Percentiles rank a stretch among this genome's conserved stretches.
Evolutionary conservation across 1,140 invertebrate genomes (phyloP).

Genomic region (Drosophila fuyamai): DNA sequence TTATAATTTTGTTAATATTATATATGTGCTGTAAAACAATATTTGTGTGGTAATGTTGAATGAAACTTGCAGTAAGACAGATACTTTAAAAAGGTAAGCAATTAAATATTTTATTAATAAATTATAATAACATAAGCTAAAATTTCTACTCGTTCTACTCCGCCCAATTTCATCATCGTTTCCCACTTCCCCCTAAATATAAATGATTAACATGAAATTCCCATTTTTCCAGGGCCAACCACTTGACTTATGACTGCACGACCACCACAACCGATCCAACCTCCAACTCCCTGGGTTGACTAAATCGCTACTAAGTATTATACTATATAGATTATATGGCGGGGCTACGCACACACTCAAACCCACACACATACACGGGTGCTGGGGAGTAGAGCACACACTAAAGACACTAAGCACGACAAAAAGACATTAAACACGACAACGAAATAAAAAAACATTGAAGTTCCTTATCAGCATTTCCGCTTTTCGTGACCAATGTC

Average conservation of each 20-base stretch:
- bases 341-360: conserved; percentile 47
- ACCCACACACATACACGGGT: conserved; percentile 17
- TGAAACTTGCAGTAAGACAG: too few relatives aligned
- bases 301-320: conserved; percentile 70
- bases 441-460: conserved; percentile 84
- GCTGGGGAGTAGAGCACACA: conserved; percentile 24
- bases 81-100: too few relatives aligned
- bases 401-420: conserved; percentile 84
- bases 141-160: background rate
- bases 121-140: background rate
- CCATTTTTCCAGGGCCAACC: conserved; percentile 50
- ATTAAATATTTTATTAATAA: too few relatives aligned
- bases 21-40: too few relatives aligned
- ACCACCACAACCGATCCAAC: conserved; percentile 1
- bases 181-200: background rate
- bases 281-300: conserved; percentile 1
- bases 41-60: too few relatives aligned
- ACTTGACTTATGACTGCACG: conserved; percentile 35
- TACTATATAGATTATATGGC: conserved; percentile 76
- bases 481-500: conserved; percentile 84
- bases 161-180: conserved; percentile 1
- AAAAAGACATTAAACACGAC: conserved; percentile 85
- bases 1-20: too few relatives aligned
- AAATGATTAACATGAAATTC: conserved; percentile 48
- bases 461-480: conserved; percentile 84